phyloP scores from a whole-genome alignment of 2,113 vertebrate genomes.

The Cinclus cinclus region DNA sequence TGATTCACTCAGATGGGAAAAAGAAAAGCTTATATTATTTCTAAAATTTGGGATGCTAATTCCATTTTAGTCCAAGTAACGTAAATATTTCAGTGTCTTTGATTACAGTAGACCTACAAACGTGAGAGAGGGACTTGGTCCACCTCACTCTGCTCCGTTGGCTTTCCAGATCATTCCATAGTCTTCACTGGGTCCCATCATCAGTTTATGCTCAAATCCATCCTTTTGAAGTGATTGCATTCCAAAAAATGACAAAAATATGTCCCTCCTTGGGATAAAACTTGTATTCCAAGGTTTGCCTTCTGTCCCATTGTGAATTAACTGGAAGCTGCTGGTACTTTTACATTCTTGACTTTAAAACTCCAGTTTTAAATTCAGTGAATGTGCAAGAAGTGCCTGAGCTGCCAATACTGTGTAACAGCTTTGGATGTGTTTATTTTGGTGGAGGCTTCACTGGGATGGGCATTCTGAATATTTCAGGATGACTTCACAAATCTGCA shows the following conservation, averaged over 20 bases:
- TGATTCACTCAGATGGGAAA: accelerated
- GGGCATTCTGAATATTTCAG: neutral
- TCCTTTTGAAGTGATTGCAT: neutral
- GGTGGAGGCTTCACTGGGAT: neutral
- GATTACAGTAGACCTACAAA: accelerated
- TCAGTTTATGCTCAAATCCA: neutral
- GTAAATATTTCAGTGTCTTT: neutral
- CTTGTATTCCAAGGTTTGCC: neutral
- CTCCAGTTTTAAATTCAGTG: neutral
- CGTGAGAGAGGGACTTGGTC: neutral
- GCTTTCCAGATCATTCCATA: accelerated
- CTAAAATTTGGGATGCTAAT: neutral
- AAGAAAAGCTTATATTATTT: neutral
- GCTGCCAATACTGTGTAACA: neutral
- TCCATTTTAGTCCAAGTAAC: neutral
- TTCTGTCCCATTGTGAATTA: neutral
- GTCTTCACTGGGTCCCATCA: neutral
- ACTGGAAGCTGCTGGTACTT: neutral
- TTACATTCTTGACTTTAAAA: neutral
- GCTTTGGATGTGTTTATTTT: neutral
- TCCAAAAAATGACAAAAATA: neutral
- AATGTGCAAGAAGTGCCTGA: neutral
- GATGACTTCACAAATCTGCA: neutral
- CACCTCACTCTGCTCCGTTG: accelerated
- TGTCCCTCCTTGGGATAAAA: neutral